phyloP scores from a whole-genome alignment of 2,888 invertebrate genomes.

The Ceraclea dissimilis region DNA sequence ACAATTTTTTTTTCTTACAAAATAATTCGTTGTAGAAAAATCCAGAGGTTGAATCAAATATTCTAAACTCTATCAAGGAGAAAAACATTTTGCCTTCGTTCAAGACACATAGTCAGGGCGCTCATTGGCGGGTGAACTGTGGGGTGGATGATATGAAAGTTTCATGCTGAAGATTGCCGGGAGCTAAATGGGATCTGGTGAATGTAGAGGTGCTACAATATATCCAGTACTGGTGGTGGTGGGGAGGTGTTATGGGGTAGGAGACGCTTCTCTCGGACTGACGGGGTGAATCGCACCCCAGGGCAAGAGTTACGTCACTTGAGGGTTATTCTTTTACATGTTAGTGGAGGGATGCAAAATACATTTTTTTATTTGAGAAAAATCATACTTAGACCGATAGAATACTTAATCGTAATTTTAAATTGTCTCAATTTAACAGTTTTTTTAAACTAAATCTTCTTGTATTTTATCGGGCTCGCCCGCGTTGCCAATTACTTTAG shows the following conservation, averaged over 20 bases:
- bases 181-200: slow-evolving; percentile 2
- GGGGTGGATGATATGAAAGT: slow-evolving; percentile 13
- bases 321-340: not conserved
- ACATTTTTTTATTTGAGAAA: not conserved
- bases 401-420: not conserved
- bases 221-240: not conserved
- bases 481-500: too few relatives aligned
- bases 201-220: not conserved
- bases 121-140: not conserved
- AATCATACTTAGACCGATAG: not conserved
- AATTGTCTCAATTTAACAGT: not conserved
- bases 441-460: not conserved
- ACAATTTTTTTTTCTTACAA: too few relatives aligned
- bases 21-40: not conserved
- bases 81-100: not conserved
- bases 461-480: too few relatives aligned
- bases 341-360: not conserved
- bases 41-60: not conserved
- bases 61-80: not conserved
- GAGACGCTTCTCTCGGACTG: not conserved
- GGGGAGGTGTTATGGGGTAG: not conserved
- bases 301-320: slow-evolving; percentile 1
- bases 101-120: not conserved
- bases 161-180: slow-evolving; percentile 17
- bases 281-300: not conserved